phyloP scores from a whole-genome alignment of 2,113 vertebrate species.

The Gadus chalcogrammus region DNA sequence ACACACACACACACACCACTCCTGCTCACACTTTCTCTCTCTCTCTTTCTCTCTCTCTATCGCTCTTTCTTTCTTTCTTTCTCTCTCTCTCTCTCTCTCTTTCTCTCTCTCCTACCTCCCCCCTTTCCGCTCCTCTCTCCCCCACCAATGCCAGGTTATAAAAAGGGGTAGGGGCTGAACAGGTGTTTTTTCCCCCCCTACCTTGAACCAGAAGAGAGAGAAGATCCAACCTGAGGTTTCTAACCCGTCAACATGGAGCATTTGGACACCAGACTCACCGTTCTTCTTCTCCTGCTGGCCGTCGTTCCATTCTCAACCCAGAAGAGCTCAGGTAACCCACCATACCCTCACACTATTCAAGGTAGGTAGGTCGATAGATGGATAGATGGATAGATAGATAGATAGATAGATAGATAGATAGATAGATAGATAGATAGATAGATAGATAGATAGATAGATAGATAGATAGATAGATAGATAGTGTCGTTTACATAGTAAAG shows the following conservation, averaged over 20 bases:
- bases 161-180: conserved; percentile 40
- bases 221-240: conserved; percentile 19
- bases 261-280: conserved; percentile 48
- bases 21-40: conserved; percentile 12
- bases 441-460: not conserved
- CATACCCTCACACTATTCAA: not conserved
- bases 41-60: not conserved
- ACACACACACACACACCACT: not conserved
- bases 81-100: not conserved
- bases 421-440: not conserved
- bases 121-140: not conserved
- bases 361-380: not conserved
- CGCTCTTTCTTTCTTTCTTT: not conserved
- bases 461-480: too few species aligned
- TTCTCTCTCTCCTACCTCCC: conserved; percentile 10
- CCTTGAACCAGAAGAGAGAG: conserved; percentile 19
- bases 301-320: conserved; percentile 46
- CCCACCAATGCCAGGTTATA: conserved; percentile 39
- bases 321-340: conserved; percentile 62
- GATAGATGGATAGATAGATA: not conserved
- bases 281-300: conserved; percentile 56
- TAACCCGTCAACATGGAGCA: conserved; percentile 60
- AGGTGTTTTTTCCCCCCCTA: conserved; percentile 9
- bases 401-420: not conserved
- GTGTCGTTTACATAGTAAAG: too few species aligned